phyloP scores from a whole-genome alignment of 2,113 vertebrate species.

The Philantomba maxwellii region DNA sequence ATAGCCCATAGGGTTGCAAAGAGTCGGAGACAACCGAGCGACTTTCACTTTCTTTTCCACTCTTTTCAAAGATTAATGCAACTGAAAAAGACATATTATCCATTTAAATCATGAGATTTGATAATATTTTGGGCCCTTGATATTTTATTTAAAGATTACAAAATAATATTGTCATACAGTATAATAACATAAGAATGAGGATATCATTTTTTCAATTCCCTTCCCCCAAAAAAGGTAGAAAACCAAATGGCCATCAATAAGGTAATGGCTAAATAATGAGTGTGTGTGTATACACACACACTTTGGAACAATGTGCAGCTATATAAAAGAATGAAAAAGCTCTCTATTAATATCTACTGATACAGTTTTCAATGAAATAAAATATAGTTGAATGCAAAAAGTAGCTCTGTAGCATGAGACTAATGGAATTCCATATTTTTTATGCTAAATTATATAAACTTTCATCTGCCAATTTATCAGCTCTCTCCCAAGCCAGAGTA shows the following conservation, averaged over 20 bases:
- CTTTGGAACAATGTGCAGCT: background rate
- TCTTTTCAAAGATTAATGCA: background rate
- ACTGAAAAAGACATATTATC: background rate
- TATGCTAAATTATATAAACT: background rate
- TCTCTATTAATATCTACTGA: background rate
- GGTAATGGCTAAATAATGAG: background rate
- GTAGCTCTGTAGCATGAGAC: background rate
- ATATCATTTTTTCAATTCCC: background rate
- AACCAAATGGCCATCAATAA: background rate
- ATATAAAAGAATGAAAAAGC: background rate
- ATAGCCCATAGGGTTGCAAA: background rate
- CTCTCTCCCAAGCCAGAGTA: background rate
- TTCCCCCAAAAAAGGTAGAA: background rate
- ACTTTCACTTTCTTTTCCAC: background rate
- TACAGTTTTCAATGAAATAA: background rate
- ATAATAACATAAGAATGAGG: background rate
- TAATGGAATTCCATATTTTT: background rate
- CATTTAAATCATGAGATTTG: background rate
- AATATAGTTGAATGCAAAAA: background rate
- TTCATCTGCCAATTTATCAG: background rate
- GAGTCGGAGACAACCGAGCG: accelerated
- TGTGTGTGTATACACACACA: background rate
- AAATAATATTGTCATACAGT: background rate
- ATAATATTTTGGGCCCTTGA: background rate
- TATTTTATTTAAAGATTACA: background rate